Evolutionary conservation across 2,797 vertebrate genomes (phyloP).

Genomic region (Mormyrus proboscirostris): DNA sequence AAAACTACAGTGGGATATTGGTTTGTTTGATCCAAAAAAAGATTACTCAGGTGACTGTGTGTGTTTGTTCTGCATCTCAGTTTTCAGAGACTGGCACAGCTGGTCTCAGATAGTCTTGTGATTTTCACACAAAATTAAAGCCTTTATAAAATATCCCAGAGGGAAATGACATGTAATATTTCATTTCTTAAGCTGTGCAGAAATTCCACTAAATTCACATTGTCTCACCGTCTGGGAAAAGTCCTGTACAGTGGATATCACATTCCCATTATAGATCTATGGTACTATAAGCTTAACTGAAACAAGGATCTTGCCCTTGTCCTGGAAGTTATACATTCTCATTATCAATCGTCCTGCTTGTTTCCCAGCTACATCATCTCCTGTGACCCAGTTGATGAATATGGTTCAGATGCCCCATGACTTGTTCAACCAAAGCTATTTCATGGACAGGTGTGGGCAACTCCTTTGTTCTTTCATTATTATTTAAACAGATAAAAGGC

Average conservation of each 20-base stretch:
- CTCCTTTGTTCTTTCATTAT: no score
- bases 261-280: neutral
- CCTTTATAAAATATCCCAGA: neutral
- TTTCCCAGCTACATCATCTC: neutral
- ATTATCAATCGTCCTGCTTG: neutral
- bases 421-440: neutral
- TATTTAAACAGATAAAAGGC: no score
- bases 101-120: neutral
- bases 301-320: neutral
- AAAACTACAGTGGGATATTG: neutral
- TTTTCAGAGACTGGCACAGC: neutral
- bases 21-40: neutral
- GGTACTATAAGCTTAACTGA: neutral
- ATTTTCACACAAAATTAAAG: neutral
- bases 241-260: neutral
- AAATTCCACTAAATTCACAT: neutral
- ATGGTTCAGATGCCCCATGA: neutral
- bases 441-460: no score
- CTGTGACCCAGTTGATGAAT: neutral
- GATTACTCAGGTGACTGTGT: neutral
- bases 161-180: neutral
- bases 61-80: neutral
- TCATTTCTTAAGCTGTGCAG: neutral
- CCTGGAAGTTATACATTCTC: neutral
- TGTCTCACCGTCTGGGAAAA: neutral